Evolutionary conservation across 1,140 invertebrate genomes (phyloP).

Genomic region (Theocolax elegans): DNA sequence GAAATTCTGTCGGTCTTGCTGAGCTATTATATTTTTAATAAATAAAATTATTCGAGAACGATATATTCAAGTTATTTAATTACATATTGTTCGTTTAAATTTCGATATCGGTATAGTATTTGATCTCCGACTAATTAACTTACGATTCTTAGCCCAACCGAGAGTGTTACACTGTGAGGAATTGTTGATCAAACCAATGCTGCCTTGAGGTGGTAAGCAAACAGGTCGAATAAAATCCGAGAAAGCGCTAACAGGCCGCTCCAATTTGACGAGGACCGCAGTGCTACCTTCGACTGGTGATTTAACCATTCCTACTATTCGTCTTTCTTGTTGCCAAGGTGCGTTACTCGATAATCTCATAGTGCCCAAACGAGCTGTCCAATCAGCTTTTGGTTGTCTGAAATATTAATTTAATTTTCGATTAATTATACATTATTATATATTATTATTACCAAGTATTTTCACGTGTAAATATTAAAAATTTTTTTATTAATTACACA

Average conservation of each 20-base stretch:
- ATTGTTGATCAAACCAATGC: constrained; percentile 50
- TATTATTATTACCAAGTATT: too few species aligned
- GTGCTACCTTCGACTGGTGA: constrained; percentile 89
- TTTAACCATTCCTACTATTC: constrained; percentile 88
- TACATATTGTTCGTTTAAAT: too few species aligned
- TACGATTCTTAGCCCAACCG: constrained; percentile 83
- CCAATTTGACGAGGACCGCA: constrained; percentile 82
- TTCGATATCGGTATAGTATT: too few species aligned
- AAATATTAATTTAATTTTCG: constrained; percentile 51
- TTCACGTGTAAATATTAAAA: too few species aligned
- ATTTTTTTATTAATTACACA: too few species aligned
- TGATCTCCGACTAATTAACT: constrained; percentile 47
- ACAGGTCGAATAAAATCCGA: constrained; percentile 87
- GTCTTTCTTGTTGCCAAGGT: constrained; percentile 88
- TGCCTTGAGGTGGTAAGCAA: constrained; percentile 73
- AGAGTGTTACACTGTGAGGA: constrained; percentile 79
- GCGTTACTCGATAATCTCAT: constrained; percentile 80
- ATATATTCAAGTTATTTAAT: too few species aligned
- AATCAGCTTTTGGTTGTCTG: constrained; percentile 86
- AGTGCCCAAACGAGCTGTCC: constrained; percentile 82
- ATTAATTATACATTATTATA: too few species aligned
- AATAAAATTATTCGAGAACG: too few species aligned
- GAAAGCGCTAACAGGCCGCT: constrained; percentile 76
- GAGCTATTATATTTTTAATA: too few species aligned
- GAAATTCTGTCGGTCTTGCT: too few species aligned